Percentiles rank a stretch among this genome's conserved stretches.
phyloP scores from a whole-genome alignment of 2,797 vertebrate species.

The Lycodopsis pacificus region DNA sequence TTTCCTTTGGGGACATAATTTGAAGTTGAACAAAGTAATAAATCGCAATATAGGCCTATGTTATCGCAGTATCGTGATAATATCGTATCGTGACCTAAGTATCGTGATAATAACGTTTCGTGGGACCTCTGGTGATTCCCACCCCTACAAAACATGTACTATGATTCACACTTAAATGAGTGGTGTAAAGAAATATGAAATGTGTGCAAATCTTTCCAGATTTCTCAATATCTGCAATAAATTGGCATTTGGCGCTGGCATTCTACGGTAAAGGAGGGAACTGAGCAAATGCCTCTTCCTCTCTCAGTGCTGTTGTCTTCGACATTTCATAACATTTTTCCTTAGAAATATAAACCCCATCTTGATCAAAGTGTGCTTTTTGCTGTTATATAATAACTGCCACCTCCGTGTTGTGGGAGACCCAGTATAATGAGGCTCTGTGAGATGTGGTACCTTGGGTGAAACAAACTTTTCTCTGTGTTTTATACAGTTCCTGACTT shows the following conservation, averaged over 20 bases:
- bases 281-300: not conserved
- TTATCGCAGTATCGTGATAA: too few species aligned
- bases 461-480: slow-evolving; percentile 53
- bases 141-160: not conserved
- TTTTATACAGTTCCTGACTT: slow-evolving; percentile 42
- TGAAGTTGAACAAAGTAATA: too few species aligned
- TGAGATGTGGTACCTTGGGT: slow-evolving; percentile 51
- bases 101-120: too few species aligned
- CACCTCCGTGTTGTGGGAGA: slow-evolving; percentile 32
- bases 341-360: slow-evolving; percentile 45
- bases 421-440: slow-evolving; percentile 61
- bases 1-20: too few species aligned
- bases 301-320: slow-evolving; percentile 29
- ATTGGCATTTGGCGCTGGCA: slow-evolving; percentile 29
- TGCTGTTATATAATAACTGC: slow-evolving; percentile 41
- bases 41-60: too few species aligned
- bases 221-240: slow-evolving; percentile 1
- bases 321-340: slow-evolving; percentile 56
- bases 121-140: too few species aligned
- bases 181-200: slow-evolving; percentile 1
- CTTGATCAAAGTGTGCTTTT: slow-evolving; percentile 60
- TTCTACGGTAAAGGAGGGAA: slow-evolving; percentile 1
- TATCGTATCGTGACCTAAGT: too few species aligned
- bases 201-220: not conserved
- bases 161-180: not conserved